Base-by-base conservation (phyloP, 1,140 invertebrate genomes). In the Chymomyza costata region DNA sequence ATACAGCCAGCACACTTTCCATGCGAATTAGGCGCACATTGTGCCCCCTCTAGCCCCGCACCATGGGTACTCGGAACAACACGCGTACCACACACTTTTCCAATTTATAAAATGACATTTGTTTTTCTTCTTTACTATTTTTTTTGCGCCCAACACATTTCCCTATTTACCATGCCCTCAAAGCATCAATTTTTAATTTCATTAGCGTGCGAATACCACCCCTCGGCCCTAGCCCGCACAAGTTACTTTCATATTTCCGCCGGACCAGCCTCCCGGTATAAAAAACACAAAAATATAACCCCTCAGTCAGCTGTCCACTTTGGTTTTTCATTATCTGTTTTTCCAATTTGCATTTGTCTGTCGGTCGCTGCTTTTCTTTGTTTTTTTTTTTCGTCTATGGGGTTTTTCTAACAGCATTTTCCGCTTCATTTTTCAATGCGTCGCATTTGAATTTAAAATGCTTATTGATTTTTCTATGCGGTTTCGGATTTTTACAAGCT, bases 41-140 rank as follows among this genome's bases (percentile, higher is more conserved):
- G 5, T 6, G 16, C 14, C 30, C 6, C 0, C 11, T 15, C 21
- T 28, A 10, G 3, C 25, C 19, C 21, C 3, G 2, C 49, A 52
- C 39, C 21, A 16, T 15, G 18, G 3, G 13, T 11, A 2, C 0
- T 10, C n/a, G n/a, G n/a, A n/a, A n/a, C n/a, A n/a, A n/a, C n/a
- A n/a, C 19, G 18, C 7, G 6, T 13, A 15, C 14, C 57, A 46
- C 62, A 41, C 40, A 57, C 51, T 41, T 80, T 76, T 78, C 28
- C 63, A 78, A 80, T 78, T 78, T 78, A 80, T 80, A 80, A 80
- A 78, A 78, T 80, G 71, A 78, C 66, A 78, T 78, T 78, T 80
- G 66, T 66, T 55, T 71, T 52, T 43, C 30, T 37, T 39, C 3
- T 50, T 30, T 43, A 43, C 7, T 57, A 37, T 18, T 53, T 38